These are phyloP conservation scores for Neodiprion pinetum DNA, from an alignment of 1,140 invertebrate genomes.

Conservation along the genomic window DNA sequence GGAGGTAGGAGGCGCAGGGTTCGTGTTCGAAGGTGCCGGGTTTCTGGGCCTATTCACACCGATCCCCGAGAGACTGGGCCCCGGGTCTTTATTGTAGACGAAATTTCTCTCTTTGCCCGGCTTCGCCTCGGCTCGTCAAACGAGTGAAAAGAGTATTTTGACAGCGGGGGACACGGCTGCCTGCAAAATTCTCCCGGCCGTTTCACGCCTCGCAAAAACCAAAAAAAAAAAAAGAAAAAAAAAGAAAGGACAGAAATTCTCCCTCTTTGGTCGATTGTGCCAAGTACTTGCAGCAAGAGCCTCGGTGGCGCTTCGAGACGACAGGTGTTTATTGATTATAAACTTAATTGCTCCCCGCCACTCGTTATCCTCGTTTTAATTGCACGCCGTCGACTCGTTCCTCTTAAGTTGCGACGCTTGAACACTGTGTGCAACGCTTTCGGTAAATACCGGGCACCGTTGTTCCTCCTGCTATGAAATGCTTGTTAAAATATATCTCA, in stretches of 20 bases:
- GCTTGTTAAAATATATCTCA: too few relatives aligned
- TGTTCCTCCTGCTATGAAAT: too few relatives aligned
- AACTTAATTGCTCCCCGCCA: too few relatives aligned
- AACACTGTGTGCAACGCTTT: too few relatives aligned
- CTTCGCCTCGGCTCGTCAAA: constrained; percentile 45
- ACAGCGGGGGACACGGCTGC: constrained; percentile 54
- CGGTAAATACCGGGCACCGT: too few relatives aligned
- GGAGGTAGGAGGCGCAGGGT: constrained; percentile 23
- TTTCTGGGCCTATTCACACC: constrained; percentile 44
- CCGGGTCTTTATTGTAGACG: neutral
- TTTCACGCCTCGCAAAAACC: constrained; percentile 53
- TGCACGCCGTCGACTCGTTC: too few relatives aligned
- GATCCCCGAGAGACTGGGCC: constrained; percentile 8
- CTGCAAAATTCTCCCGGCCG: constrained; percentile 56
- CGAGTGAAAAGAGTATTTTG: constrained; percentile 57
- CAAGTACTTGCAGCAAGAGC: too few relatives aligned
- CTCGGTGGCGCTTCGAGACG: too few relatives aligned
- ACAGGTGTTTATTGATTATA: too few relatives aligned
- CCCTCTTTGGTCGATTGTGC: too few relatives aligned
- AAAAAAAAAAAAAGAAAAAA: neutral
- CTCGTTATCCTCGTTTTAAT: too few relatives aligned
- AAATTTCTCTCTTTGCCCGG: constrained; percentile 26
- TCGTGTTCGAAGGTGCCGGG: constrained; percentile 47
- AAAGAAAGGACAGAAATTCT: neutral
- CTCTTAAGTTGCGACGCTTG: too few relatives aligned